These are phyloP conservation scores for Struthio camelus DNA, from an alignment of 2,113 vertebrate genomes.

Conservation along the genomic window DNA sequence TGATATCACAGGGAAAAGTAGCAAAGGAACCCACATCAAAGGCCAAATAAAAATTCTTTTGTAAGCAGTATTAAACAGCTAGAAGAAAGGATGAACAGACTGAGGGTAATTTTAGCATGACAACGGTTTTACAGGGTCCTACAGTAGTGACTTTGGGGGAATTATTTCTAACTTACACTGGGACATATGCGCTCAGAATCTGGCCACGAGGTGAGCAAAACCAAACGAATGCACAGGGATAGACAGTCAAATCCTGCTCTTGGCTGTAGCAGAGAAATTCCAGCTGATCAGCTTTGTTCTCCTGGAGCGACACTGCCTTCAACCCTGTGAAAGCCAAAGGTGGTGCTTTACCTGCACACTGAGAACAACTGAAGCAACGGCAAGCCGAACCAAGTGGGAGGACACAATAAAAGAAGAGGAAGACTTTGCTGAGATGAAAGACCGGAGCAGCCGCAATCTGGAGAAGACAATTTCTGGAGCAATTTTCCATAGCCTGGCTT, in stretches of 20 bases:
- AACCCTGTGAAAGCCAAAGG: not conserved
- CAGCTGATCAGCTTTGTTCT: not conserved
- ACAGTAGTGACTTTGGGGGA: not conserved
- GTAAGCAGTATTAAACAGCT: not conserved
- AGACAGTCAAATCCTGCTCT: not conserved
- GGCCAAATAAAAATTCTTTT: not conserved
- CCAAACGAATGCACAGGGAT: not conserved
- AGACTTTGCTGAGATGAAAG: not conserved
- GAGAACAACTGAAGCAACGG: not conserved
- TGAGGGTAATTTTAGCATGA: not conserved
- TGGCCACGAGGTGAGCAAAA: not conserved
- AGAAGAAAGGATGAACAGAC: not conserved
- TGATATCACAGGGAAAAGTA: not conserved
- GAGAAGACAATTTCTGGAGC: not conserved
- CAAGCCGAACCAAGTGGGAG: not conserved
- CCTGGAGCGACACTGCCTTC: not conserved
- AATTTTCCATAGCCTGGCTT: not conserved
- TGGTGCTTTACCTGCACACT: not conserved
- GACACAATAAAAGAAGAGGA: not conserved
- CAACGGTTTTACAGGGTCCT: not conserved
- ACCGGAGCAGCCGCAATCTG: not conserved
- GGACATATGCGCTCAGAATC: not conserved
- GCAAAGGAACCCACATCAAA: not conserved
- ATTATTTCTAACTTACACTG: not conserved
- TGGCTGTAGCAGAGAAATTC: not conserved